Evolutionary conservation across 2,888 invertebrate species (phyloP).

Genomic region (Cosmia pyralina): DNA sequence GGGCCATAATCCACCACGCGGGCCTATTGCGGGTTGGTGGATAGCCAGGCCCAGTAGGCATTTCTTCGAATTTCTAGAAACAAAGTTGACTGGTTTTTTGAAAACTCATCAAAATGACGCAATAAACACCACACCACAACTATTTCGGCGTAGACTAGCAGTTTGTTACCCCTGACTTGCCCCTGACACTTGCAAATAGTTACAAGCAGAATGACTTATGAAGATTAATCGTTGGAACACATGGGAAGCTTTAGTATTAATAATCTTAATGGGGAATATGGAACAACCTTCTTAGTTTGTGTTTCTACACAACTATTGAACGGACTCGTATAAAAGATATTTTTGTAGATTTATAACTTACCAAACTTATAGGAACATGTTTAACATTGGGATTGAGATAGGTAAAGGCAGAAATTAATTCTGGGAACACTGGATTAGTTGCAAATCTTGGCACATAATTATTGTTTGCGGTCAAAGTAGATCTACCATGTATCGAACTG

Average conservation of each 20-base stretch:
- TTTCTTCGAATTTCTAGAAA: not conserved
- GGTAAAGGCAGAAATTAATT: not conserved
- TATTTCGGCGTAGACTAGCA: not conserved
- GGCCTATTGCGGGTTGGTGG: too few species aligned
- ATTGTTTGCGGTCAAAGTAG: not conserved
- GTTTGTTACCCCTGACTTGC: not conserved
- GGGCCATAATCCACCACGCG: too few species aligned
- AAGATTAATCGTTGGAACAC: conserved; percentile 11
- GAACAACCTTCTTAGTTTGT: not conserved
- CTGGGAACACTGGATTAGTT: not conserved
- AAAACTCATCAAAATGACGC: not conserved
- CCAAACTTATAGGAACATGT: not conserved
- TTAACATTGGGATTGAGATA: not conserved
- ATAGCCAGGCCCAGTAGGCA: too few species aligned
- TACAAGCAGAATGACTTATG: not conserved
- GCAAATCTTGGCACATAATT: not conserved
- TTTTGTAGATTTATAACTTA: not conserved
- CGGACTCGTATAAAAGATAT: not conserved
- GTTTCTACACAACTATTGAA: not conserved
- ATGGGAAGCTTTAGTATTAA: not conserved
- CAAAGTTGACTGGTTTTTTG: not conserved
- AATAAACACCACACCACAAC: too few species aligned
- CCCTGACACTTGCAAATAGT: conserved; percentile 17
- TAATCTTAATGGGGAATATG: not conserved
- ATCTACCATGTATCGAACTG: not conserved